These are phyloP conservation scores for Sula dactylatra DNA, from an alignment of 2,113 vertebrate genomes.

Conservation along the genomic window DNA sequence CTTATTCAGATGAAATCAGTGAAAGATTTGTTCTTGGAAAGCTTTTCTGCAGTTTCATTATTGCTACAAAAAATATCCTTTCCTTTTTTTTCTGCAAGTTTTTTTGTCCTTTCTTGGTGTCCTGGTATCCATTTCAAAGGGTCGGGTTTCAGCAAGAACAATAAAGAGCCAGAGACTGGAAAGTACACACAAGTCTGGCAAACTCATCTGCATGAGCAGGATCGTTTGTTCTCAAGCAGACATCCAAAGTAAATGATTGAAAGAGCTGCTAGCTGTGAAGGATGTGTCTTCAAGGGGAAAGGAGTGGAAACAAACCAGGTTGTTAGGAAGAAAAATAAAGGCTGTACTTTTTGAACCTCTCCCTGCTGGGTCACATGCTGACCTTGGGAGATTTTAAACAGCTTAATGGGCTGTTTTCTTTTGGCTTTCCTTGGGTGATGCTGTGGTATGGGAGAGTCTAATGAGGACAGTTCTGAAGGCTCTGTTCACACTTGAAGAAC, in stretches of 20 bases:
- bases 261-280: slow-evolving; percentile 75
- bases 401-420: slow-evolving; percentile 57
- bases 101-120: slow-evolving; percentile 67
- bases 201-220: slow-evolving; percentile 83
- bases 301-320: slow-evolving; percentile 76
- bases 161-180: slow-evolving; percentile 83
- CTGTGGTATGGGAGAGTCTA: slow-evolving; percentile 17
- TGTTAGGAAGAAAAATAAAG: slow-evolving; percentile 76
- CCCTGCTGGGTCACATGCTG: slow-evolving; percentile 75
- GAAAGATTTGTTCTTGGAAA: slow-evolving; percentile 25
- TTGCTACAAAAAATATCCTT: background rate
- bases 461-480: background rate
- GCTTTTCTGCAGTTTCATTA: slow-evolving; percentile 38
- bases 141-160: slow-evolving; percentile 92
- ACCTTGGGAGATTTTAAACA: slow-evolving; percentile 67
- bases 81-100: background rate
- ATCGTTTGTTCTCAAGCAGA: slow-evolving; percentile 77
- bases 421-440: slow-evolving; percentile 56
- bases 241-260: slow-evolving; percentile 78
- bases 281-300: slow-evolving; percentile 73
- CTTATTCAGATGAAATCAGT: background rate
- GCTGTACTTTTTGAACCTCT: slow-evolving; percentile 70
- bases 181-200: slow-evolving; percentile 87
- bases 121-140: slow-evolving; percentile 83
- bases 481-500: background rate